phyloP scores from a whole-genome alignment of 2,797 vertebrate species.

The Fistularia tabacaria region DNA sequence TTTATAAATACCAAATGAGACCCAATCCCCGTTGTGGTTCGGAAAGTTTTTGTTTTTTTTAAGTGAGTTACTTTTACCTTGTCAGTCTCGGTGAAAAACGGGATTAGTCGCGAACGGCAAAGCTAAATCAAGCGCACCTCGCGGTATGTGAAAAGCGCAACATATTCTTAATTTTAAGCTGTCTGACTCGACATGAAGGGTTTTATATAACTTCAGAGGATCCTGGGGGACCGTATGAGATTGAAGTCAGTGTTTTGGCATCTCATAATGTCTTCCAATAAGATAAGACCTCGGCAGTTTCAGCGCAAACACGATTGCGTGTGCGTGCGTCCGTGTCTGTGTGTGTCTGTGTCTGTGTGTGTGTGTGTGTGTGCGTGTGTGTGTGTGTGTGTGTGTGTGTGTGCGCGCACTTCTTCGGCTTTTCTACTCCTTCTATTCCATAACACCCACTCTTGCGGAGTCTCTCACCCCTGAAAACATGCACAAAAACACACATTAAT shows the following conservation, averaged over 20 bases:
- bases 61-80: slow-evolving; percentile 19
- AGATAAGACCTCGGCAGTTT: slow-evolving; percentile 60
- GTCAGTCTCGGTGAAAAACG: slow-evolving; percentile 36
- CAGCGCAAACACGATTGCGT: slow-evolving; percentile 50
- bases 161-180: slow-evolving; percentile 34
- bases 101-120: neutral
- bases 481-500: slow-evolving; percentile 38
- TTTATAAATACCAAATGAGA: no score
- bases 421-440: slow-evolving; percentile 24
- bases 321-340: no score
- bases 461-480: slow-evolving; percentile 36
- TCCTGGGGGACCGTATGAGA: slow-evolving; percentile 52
- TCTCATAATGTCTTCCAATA: slow-evolving; percentile 65
- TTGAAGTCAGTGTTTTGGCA: slow-evolving; percentile 63
- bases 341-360: neutral
- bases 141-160: slow-evolving; percentile 45
- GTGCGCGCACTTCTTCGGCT: slow-evolving; percentile 44
- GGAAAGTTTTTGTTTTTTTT: no score
- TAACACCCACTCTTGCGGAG: neutral
- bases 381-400: neutral
- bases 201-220: slow-evolving; percentile 63
- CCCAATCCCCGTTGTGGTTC: no score
- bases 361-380: slow-evolving; percentile 31
- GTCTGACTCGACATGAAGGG: slow-evolving; percentile 48
- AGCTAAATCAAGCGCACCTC: slow-evolving; percentile 43